phyloP scores from a whole-genome alignment of 2,888 invertebrate species.

The Pachycephus smyrnensis region DNA sequence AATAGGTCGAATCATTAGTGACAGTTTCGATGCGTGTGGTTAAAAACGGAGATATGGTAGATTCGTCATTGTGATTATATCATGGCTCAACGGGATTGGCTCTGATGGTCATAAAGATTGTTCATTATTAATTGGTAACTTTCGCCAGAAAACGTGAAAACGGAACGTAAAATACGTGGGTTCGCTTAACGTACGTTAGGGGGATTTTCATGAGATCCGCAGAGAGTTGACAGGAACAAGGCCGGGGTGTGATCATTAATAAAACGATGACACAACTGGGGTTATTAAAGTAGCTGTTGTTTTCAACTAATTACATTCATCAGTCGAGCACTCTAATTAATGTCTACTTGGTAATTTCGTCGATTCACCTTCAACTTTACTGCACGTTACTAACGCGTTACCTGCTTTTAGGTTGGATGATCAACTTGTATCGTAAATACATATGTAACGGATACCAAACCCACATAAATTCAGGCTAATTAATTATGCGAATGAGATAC shows the following conservation, averaged over 20 bases:
- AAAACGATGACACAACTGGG: neutral
- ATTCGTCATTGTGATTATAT: too few relatives aligned
- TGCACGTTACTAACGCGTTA: neutral
- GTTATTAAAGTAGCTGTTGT: neutral
- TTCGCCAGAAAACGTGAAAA: neutral
- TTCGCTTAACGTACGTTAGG: neutral
- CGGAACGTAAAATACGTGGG: neutral
- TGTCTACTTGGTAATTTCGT: conserved; percentile 21
- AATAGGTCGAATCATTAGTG: neutral
- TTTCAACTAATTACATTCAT: conserved; percentile 18
- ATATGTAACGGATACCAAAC: neutral
- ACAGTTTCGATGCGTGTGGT: neutral
- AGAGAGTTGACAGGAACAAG: neutral
- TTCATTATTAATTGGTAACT: neutral
- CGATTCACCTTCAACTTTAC: conserved; percentile 1
- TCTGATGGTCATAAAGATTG: neutral
- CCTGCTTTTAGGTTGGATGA: neutral
- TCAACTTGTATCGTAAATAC: neutral
- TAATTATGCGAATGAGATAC: neutral
- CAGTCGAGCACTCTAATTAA: conserved; percentile 20
- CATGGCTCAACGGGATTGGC: neutral
- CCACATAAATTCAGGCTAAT: neutral
- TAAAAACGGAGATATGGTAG: neutral
- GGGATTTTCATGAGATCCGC: neutral
- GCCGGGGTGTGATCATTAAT: neutral